These are phyloP conservation scores for Vesta saturnalis DNA, from an alignment of 2,888 invertebrate genomes.

Conservation along the genomic window DNA sequence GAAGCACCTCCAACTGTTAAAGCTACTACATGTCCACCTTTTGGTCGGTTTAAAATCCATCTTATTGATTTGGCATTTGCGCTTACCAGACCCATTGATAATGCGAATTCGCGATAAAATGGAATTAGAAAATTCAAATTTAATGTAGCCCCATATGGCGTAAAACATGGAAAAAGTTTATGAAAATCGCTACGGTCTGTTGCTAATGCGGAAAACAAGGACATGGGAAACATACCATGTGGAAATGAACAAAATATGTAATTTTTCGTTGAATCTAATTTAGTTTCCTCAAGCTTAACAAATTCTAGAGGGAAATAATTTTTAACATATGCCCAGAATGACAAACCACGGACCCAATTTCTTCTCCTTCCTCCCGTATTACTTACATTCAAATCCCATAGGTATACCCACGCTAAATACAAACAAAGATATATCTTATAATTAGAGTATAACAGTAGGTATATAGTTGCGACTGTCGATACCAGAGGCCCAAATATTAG, in stretches of 20 bases:
- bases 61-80: constrained; percentile 75
- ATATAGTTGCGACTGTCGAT: constrained; percentile 65
- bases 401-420: constrained; percentile 72
- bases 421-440: constrained; percentile 67
- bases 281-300: constrained; percentile 84
- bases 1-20: constrained; percentile 90
- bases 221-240: constrained; percentile 84
- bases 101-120: constrained; percentile 73
- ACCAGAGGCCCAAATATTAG: constrained; percentile 70
- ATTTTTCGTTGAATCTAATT: constrained; percentile 81
- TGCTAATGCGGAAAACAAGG: constrained; percentile 82
- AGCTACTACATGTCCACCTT: constrained; percentile 71
- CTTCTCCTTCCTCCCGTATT: constrained; percentile 65
- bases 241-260: constrained; percentile 91
- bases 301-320: constrained; percentile 89
- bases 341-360: constrained; percentile 67
- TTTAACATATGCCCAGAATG: constrained; percentile 77
- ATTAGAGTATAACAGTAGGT: constrained; percentile 67
- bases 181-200: constrained; percentile 70
- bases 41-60: constrained; percentile 66
- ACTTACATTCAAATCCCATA: constrained; percentile 68
- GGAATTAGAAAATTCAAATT: constrained; percentile 77
- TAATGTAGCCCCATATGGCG: constrained; percentile 66
- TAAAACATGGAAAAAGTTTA: constrained; percentile 65
- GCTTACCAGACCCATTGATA: constrained; percentile 66